phyloP scores from a whole-genome alignment of 2,888 invertebrate genomes.

The Parascotia fuliginaria region DNA sequence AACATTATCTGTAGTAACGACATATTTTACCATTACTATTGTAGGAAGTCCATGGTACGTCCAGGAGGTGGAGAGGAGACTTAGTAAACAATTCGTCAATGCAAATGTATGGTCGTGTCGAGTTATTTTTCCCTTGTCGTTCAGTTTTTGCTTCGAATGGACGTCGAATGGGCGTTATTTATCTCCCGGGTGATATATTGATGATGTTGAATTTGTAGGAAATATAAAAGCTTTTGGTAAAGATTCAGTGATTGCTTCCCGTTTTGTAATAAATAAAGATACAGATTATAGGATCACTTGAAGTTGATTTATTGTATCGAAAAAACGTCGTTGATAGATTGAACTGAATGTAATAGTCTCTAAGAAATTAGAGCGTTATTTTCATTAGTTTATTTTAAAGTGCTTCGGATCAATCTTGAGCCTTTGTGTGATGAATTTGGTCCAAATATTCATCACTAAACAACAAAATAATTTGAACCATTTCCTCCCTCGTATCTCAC shows the following conservation, averaged over 20 bases:
- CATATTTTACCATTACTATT: too few relatives aligned
- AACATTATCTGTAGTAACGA: too few relatives aligned
- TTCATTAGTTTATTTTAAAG: neutral
- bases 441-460: too few relatives aligned
- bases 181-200: slow-evolving; percentile 5
- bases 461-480: too few relatives aligned
- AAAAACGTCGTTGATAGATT: neutral
- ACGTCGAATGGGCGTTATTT: slow-evolving; percentile 14
- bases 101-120: slow-evolving; percentile 32
- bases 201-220: neutral
- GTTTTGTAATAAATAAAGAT: neutral
- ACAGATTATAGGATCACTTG: neutral
- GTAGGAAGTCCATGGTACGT: neutral
- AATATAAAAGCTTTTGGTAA: slow-evolving; percentile 4
- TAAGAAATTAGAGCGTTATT: neutral
- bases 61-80: neutral
- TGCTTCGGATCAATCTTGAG: too few relatives aligned
- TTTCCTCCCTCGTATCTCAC: too few relatives aligned
- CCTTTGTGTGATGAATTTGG: too few relatives aligned
- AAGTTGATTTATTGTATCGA: neutral
- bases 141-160: slow-evolving; percentile 16
- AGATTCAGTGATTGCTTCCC: neutral
- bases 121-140: slow-evolving; percentile 23
- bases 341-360: neutral
- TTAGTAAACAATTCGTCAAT: slow-evolving; percentile 24